Conservation (phyloP, 2,888 invertebrate genomes). For the Hermaeophaga mercurialis region DNA sequence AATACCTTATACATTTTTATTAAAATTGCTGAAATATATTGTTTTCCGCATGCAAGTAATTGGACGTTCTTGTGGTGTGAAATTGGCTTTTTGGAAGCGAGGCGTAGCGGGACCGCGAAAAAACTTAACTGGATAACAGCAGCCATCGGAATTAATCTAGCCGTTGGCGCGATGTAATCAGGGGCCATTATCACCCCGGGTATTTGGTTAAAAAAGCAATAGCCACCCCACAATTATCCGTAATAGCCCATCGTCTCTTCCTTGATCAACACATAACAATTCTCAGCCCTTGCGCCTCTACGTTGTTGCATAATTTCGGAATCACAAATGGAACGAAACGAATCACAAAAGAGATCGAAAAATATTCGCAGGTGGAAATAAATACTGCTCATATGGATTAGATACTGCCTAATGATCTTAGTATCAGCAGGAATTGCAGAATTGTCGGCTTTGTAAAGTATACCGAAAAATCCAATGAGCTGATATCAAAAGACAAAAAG, state of each 20-base stretch:
- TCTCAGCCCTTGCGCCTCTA: conserved; percentile 44
- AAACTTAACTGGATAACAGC: conserved; percentile 26
- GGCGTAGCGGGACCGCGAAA: background rate
- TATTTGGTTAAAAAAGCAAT: conserved; percentile 61
- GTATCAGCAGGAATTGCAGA: too few relatives aligned
- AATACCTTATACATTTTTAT: too few relatives aligned
- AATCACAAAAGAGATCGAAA: conserved; percentile 22
- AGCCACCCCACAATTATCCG: conserved; percentile 57
- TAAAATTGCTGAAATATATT: background rate
- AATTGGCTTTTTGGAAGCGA: conserved; percentile 11
- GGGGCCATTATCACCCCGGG: conserved; percentile 57
- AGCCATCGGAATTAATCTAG: conserved; percentile 54
- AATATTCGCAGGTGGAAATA: background rate
- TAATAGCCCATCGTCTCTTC: conserved; percentile 55
- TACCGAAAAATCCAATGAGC: too few relatives aligned
- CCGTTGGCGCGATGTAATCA: conserved; percentile 51
- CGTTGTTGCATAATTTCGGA: conserved; percentile 40
- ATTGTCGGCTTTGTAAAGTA: too few relatives aligned
- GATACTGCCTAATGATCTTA: too few relatives aligned
- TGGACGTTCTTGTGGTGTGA: background rate
- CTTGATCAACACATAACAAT: conserved; percentile 58
- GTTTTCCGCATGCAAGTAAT: background rate
- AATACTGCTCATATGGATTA: too few relatives aligned
- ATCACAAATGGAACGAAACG: conserved; percentile 18
- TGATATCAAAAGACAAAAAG: too few relatives aligned